Percentiles rank a stretch among this genome's conserved stretches.
Conservation (phyloP, 2,888 invertebrate genomes). For the Scaeva pyrastri region DNA sequence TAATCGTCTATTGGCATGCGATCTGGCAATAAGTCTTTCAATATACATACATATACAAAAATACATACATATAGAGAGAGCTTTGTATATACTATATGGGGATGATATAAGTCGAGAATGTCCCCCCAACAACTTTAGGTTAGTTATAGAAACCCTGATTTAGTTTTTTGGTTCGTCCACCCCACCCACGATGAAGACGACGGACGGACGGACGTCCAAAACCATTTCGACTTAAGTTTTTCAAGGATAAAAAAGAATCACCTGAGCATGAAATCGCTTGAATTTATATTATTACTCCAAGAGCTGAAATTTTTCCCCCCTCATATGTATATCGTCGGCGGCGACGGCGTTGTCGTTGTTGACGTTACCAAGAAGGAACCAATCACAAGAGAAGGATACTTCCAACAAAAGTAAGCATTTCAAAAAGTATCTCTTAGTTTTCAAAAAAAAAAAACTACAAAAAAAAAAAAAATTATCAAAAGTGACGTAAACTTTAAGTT, state of each 20-base stretch:
- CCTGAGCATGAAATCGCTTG: constrained; percentile 63
- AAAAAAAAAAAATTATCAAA: constrained; percentile 22
- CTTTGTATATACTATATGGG: not conserved
- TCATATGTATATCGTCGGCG: not conserved
- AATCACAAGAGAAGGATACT: constrained; percentile 15
- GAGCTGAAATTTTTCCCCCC: constrained; percentile 1
- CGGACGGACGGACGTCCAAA: too few relatives aligned
- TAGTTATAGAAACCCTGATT: not conserved
- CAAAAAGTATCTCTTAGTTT: constrained; percentile 12
- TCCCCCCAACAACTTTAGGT: not conserved
- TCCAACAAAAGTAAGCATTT: constrained; percentile 20
- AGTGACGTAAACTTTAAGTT: constrained; percentile 53
- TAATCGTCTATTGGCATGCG: constrained; percentile 81
- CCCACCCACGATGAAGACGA: too few relatives aligned
- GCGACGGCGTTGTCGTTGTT: too few relatives aligned
- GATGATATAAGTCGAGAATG: not conserved
- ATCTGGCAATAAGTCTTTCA: constrained; percentile 81
- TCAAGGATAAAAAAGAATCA: constrained; percentile 70
- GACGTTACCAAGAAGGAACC: constrained; percentile 10
- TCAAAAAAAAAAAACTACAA: too few relatives aligned
- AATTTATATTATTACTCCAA: constrained; percentile 61
- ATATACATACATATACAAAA: not conserved
- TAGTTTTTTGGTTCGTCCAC: constrained; percentile 23
- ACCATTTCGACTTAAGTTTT: constrained; percentile 39
- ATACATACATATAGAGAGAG: not conserved